Percentiles rank a stretch among this genome's conserved stretches.
Evolutionary conservation across 2,797 vertebrate genomes (phyloP).

Genomic region (Pipistrellus pipistrellus): DNA sequence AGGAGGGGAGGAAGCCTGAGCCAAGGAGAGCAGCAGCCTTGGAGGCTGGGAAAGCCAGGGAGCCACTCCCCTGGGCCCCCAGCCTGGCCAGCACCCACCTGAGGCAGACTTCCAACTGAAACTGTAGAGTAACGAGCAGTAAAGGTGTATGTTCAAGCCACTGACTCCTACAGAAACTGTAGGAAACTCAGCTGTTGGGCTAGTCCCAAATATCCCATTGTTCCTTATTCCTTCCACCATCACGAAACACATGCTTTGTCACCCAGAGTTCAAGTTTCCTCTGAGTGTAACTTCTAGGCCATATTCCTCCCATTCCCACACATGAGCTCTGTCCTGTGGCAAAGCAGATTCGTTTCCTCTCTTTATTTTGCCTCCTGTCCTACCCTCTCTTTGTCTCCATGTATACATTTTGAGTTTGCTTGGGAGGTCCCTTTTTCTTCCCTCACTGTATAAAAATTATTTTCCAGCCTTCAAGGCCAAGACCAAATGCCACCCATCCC

Average conservation of each 20-base stretch:
- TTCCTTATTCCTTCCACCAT: neutral
- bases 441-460: neutral
- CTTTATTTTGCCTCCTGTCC: neutral
- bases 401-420: neutral
- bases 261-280: neutral
- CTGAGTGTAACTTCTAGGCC: neutral
- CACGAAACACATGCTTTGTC: too few species aligned
- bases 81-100: neutral
- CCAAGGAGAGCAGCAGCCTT: neutral
- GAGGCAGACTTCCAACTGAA: neutral
- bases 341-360: neutral
- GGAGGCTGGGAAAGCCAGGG: neutral
- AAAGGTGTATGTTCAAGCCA: neutral
- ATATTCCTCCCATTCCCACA: neutral
- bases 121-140: neutral
- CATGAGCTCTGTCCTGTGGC: neutral
- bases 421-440: neutral
- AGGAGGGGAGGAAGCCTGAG: neutral
- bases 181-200: neutral
- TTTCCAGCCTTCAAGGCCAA: neutral
- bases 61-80: neutral
- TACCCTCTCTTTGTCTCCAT: neutral
- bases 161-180: neutral
- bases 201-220: rapidly evolving
- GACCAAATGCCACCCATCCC: neutral